Conservation (phyloP, 2,113 vertebrate species). For the Origma solitaria region DNA sequence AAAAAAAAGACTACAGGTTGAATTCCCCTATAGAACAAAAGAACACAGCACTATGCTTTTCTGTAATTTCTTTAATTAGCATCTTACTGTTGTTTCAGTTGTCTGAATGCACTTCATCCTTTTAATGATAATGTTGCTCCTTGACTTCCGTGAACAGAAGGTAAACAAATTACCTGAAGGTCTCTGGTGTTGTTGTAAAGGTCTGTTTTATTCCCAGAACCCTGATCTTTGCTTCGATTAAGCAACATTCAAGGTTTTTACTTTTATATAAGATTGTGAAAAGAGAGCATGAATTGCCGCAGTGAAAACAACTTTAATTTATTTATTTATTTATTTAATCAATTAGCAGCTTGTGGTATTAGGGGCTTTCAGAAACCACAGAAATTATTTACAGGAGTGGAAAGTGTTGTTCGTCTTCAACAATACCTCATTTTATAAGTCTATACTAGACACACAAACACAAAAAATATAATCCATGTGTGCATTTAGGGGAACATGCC, state of each 20-base stretch:
- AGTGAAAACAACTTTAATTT: neutral
- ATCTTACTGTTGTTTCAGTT: neutral
- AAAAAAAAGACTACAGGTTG: neutral
- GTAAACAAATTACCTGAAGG: slow-evolving; percentile 28
- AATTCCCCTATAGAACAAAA: neutral
- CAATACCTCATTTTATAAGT: neutral
- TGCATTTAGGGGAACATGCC: rapidly evolving
- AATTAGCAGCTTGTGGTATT: neutral
- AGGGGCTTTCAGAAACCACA: neutral
- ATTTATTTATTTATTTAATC: neutral
- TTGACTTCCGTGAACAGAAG: neutral
- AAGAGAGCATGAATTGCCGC: neutral
- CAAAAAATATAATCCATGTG: neutral
- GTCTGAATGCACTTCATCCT: neutral
- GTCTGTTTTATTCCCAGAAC: neutral
- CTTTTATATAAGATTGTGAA: neutral
- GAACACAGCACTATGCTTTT: neutral
- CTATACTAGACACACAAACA: neutral
- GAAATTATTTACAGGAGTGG: neutral
- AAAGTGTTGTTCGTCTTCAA: neutral
- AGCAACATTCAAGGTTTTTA: neutral
- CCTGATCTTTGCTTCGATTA: neutral
- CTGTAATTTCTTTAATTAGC: slow-evolving; percentile 6
- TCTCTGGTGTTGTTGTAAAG: neutral
- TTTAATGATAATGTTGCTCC: neutral